Evolutionary conservation across 2,888 invertebrate genomes (phyloP).

Genomic region (Euphydryas editha): DNA sequence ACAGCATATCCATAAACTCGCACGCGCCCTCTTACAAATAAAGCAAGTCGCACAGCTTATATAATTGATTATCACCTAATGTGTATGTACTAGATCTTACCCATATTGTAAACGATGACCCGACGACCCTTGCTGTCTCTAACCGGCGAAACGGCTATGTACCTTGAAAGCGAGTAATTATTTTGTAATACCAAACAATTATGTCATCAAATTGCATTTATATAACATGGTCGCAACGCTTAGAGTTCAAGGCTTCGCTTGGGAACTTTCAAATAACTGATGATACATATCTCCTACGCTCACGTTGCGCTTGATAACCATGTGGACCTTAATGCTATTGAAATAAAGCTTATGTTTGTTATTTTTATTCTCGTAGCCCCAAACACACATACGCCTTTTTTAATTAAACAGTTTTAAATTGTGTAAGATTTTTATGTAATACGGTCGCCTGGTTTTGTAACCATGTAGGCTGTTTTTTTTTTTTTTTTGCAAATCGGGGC

Average conservation of each 20-base stretch:
- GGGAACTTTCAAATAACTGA: constrained; percentile 52
- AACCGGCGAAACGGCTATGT: constrained; percentile 89
- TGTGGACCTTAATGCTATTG: background rate
- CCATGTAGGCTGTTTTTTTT: constrained; percentile 53
- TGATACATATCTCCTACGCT: constrained; percentile 21
- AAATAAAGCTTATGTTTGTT: constrained; percentile 14
- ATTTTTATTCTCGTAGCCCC: background rate
- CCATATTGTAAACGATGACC: constrained; percentile 86
- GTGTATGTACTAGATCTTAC: constrained; percentile 66
- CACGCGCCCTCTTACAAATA: constrained; percentile 22
- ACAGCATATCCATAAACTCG: constrained; percentile 18
- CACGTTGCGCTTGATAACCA: background rate
- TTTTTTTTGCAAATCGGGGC: constrained; percentile 43
- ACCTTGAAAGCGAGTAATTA: constrained; percentile 72
- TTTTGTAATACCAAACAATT: constrained; percentile 48
- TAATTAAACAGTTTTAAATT: constrained; percentile 41
- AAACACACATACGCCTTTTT: constrained; percentile 6
- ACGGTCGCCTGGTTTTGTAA: constrained; percentile 48
- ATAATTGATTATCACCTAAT: constrained; percentile 40
- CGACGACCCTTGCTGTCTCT: constrained; percentile 88
- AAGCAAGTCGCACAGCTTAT: constrained; percentile 17
- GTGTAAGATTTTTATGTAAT: constrained; percentile 46
- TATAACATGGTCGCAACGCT: constrained; percentile 46
- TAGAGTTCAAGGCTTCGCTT: constrained; percentile 55
- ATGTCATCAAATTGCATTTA: constrained; percentile 51